Evolutionary conservation across 2,113 vertebrate species (phyloP).

Genomic region (Phaethon lepturus): DNA sequence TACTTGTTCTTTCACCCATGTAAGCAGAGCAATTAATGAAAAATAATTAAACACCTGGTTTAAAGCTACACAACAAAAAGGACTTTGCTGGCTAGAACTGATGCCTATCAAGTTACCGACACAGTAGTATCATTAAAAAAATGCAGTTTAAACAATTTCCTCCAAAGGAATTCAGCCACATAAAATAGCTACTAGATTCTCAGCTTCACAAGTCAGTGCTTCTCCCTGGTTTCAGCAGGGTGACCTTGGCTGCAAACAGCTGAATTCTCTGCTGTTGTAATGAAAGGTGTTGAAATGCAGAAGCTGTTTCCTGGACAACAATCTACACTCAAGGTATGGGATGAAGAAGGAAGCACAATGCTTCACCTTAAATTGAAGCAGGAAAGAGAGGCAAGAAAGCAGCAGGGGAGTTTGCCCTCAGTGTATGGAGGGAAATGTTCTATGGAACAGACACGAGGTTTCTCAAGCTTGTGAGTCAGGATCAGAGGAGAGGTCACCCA

Average conservation of each 20-base stretch:
- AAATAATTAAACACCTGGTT: slow-evolving; percentile 13
- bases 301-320: neutral
- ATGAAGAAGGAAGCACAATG: neutral
- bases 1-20: neutral
- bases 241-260: neutral
- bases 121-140: neutral
- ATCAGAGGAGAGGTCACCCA: neutral
- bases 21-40: slow-evolving; percentile 27
- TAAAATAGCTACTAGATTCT: neutral
- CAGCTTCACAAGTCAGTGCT: neutral
- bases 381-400: neutral
- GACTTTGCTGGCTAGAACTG: neutral
- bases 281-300: neutral
- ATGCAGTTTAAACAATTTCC: neutral
- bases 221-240: neutral
- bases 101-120: neutral
- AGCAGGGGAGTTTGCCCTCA: neutral
- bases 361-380: neutral
- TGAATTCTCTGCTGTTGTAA: neutral
- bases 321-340: neutral
- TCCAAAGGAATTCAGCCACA: neutral
- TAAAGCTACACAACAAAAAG: neutral
- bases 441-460: neutral
- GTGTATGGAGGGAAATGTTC: neutral
- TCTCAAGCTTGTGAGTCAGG: neutral